Evolutionary conservation across 2,888 invertebrate species (phyloP), one percentile per base, ranked within the genome.

Genomic region (Prenolepis imparis): DNA sequence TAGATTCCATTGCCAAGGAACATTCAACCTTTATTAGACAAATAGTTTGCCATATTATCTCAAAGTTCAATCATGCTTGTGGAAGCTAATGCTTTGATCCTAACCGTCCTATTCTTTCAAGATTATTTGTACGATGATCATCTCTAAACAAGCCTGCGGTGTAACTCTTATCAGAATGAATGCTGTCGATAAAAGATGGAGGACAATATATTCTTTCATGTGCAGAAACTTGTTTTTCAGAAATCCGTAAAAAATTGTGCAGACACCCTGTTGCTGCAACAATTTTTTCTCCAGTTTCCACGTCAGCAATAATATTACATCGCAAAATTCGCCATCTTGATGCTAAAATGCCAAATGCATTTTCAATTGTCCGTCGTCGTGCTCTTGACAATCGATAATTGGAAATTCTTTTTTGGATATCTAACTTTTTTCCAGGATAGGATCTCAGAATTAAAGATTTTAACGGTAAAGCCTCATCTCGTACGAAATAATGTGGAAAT

Each of bases 371-470:
- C 2, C 61, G n/a, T n/a, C n/a, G 61, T 5, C n/a, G n/a, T n/a
- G 63, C 36, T 63, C 63, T 39, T 63, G 63, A n/a, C 5, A 63
- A 61, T 2, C 28, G 28, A 18, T 59, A 59, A 61, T 61, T 61
- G 9, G 9, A 61, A 61, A 61, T 3, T 36, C n/a, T 32, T 63
- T 63, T 63, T 1, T n/a, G 5, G 36, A n/a, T 11, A 12, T 63
- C 36, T 63, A 63, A 63, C 36, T 63, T 11, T 11, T 63, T 63
- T 63, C n/a, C 36, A 63, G 63, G 63, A 1, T 63, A 61, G 1
- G 61, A 28, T 61, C 61, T 61, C 61, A 61, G 8, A 61, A 61
- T 61, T 3, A 32, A 61, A 32, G 28, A 18, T 61, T 61, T 61
- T 1, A 61, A 61, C 8, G 61, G 18, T 6, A 61, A 61, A 18